Conservation (phyloP, 2,113 vertebrate species). For the Lagopus muta region DNA sequence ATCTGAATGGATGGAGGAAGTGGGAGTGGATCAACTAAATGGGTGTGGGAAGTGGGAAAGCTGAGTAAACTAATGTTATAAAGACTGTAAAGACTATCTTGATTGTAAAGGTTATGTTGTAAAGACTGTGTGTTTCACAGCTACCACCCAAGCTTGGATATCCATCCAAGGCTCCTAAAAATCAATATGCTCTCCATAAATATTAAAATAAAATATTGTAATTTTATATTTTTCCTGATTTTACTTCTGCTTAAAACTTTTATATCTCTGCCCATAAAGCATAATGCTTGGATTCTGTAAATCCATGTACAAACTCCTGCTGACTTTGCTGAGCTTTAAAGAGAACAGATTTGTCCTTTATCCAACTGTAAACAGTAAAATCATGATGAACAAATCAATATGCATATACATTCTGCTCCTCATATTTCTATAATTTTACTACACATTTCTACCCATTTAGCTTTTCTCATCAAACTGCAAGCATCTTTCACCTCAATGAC, state of each 20-base stretch:
- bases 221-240: background rate
- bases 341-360: background rate
- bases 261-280: background rate
- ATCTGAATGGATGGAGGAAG: background rate
- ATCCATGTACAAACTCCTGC: background rate
- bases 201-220: background rate
- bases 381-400: background rate
- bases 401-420: too few relatives aligned
- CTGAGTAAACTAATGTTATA: background rate
- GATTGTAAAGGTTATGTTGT: background rate
- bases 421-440: background rate
- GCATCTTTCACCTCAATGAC: background rate
- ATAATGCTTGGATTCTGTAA: too few relatives aligned
- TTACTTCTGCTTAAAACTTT: background rate
- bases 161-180: background rate
- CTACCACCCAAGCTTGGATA: background rate
- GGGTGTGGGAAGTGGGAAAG: background rate
- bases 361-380: background rate
- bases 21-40: background rate
- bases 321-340: background rate
- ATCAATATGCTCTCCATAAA: background rate
- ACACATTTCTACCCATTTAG: background rate
- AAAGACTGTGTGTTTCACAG: background rate
- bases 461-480: background rate
- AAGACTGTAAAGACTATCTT: background rate